These are phyloP conservation scores for Cephalotes varians DNA, from an alignment of 2,888 invertebrate genomes.

Conservation along the genomic window DNA sequence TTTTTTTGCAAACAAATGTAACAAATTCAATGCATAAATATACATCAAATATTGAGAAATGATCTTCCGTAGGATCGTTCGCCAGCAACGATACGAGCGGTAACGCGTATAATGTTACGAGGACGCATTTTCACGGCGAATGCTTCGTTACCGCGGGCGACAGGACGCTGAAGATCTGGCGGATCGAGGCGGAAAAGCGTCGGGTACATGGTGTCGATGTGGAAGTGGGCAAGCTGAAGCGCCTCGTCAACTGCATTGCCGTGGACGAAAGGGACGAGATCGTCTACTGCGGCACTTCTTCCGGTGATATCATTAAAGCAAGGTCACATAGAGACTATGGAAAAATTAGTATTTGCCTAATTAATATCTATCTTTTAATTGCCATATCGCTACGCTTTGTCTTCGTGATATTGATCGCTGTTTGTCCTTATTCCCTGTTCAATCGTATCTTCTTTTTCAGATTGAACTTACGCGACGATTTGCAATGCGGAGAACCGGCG, in stretches of 20 bases:
- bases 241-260: constrained; percentile 91
- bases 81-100: constrained; percentile 91
- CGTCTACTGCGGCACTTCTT: constrained; percentile 94
- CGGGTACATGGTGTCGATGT: constrained; percentile 91
- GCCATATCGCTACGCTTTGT: neutral
- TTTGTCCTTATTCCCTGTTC: neutral
- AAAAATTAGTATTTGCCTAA: neutral
- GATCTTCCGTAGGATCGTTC: constrained; percentile 81
- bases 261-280: constrained; percentile 90
- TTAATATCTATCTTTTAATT: neutral
- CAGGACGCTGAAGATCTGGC: constrained; percentile 92
- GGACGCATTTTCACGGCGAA: constrained; percentile 87
- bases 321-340: constrained; percentile 53
- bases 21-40: neutral
- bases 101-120: constrained; percentile 88
- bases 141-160: constrained; percentile 93
- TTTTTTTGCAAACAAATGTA: neutral
- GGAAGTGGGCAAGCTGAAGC: constrained; percentile 91
- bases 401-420: neutral
- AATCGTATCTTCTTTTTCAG: constrained; percentile 84
- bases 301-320: constrained; percentile 90
- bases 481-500: constrained; percentile 85
- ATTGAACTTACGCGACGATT: constrained; percentile 83
- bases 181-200: constrained; percentile 89
- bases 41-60: neutral